A percentile compares a stretch with the other conserved stretches of the same genome.
Evolutionary conservation across 37 sponge, comb jelly and placozoan genomes (phyloP).

Genomic region (Theonella swinhoei): DNA sequence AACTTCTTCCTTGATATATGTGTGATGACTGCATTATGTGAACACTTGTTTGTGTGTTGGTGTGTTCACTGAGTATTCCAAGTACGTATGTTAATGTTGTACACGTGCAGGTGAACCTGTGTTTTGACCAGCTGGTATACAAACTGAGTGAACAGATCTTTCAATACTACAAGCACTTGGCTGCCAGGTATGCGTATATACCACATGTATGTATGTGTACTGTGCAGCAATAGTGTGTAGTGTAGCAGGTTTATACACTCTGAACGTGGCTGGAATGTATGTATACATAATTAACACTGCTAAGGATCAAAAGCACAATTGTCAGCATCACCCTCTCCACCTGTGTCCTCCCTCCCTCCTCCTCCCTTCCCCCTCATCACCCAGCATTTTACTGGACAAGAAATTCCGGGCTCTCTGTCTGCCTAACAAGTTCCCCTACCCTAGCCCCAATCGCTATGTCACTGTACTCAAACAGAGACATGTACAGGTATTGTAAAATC

Average conservation of each 20-base stretch:
- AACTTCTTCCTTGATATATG: not conserved
- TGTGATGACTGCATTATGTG: not conserved
- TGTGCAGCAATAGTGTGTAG: not conserved
- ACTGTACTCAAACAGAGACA: constrained; percentile 95
- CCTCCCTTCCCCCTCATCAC: not conserved
- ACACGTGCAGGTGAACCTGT: constrained; percentile 90
- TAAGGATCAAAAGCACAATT: no score
- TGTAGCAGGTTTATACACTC: not conserved
- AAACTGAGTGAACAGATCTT: constrained; percentile 96
- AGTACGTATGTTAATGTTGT: no score
- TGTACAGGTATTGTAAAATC: no score
- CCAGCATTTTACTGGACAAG: constrained; percentile 90
- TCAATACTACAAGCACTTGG: constrained; percentile 87
- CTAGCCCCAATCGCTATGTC: constrained; percentile 89
- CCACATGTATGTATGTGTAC: not conserved
- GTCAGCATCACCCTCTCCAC: no score
- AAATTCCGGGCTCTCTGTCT: constrained; percentile 68
- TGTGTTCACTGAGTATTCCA: not conserved
- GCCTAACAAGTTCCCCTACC: constrained; percentile 72
- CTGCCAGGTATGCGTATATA: constrained; percentile 67
- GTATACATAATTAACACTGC: no score
- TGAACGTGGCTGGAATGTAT: not conserved
- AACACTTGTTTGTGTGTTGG: not conserved
- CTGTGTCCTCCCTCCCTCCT: no score
- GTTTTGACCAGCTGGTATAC: constrained; percentile 98